Conservation (phyloP, 2,113 vertebrate genomes). For the Plecotus auritus region DNA sequence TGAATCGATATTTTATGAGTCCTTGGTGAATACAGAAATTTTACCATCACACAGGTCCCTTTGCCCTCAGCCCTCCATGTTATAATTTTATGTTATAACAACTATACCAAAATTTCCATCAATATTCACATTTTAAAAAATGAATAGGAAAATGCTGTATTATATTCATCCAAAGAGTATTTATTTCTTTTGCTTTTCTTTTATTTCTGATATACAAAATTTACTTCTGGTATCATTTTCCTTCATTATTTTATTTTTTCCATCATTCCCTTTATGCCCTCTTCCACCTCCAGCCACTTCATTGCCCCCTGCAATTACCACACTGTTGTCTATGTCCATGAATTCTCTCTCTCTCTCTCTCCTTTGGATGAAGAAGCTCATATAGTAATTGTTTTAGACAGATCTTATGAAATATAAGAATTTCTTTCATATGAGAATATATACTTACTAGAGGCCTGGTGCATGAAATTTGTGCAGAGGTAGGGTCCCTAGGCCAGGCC, state of each 20-base stretch:
- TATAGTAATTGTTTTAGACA: neutral
- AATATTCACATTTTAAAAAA: neutral
- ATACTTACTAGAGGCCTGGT: neutral
- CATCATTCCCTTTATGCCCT: neutral
- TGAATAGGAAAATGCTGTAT: neutral
- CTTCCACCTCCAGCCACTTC: neutral
- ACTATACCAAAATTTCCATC: neutral
- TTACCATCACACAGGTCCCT: neutral
- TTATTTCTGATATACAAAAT: neutral
- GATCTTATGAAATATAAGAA: neutral
- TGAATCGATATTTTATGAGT: neutral
- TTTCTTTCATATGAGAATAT: neutral
- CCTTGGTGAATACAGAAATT: neutral
- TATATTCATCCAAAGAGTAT: neutral
- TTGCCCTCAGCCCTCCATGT: neutral
- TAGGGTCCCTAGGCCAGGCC: too few species aligned
- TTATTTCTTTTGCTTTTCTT: neutral
- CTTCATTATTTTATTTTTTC: neutral
- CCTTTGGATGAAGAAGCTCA: neutral
- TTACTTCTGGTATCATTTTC: neutral
- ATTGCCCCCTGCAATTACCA: neutral
- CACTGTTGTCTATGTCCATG: neutral
- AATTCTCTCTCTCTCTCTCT: neutral
- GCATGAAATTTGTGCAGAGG: too few species aligned
- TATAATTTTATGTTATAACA: neutral